A percentile compares a stretch with the other conserved stretches of the same genome.
Evolutionary conservation across 2,888 invertebrate genomes (phyloP).

Genomic region (Periphyllus acericola): DNA sequence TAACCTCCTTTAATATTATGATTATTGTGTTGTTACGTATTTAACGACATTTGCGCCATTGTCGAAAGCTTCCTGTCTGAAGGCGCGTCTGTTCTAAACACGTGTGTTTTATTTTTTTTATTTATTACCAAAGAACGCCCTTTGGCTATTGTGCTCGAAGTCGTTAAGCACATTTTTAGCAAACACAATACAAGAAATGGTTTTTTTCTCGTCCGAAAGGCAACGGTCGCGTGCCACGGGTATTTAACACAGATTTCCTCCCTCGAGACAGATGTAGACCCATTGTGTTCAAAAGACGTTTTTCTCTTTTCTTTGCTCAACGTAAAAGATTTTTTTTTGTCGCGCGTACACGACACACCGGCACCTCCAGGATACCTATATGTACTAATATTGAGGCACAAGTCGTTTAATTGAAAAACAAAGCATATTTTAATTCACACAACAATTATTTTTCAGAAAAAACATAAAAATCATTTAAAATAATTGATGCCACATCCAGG

Average conservation of each 20-base stretch:
- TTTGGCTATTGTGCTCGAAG: slow-evolving; percentile 41
- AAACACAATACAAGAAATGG: slow-evolving; percentile 46
- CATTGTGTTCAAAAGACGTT: slow-evolving; percentile 53
- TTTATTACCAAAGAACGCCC: slow-evolving; percentile 54
- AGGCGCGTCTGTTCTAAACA: slow-evolving; percentile 30
- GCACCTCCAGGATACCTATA: not conserved
- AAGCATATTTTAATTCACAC: not conserved
- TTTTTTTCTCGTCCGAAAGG: slow-evolving; percentile 57
- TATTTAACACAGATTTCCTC: slow-evolving; percentile 61
- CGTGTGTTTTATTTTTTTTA: slow-evolving; percentile 47
- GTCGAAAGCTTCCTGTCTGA: slow-evolving; percentile 43
- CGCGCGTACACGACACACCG: not conserved
- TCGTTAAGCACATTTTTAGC: slow-evolving; percentile 59
- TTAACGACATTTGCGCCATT: slow-evolving; percentile 45
- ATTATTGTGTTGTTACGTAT: slow-evolving; percentile 30
- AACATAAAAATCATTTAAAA: slow-evolving; percentile 38
- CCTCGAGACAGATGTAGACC: slow-evolving; percentile 57
- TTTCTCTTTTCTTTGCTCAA: slow-evolving; percentile 45
- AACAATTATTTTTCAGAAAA: slow-evolving; percentile 8
- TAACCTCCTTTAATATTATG: not conserved
- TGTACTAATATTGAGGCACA: not conserved
- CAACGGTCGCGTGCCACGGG: slow-evolving; percentile 61
- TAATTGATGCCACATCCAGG: slow-evolving; percentile 16
- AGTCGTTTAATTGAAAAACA: slow-evolving; percentile 6
- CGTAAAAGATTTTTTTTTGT: slow-evolving; percentile 15